Evolutionary conservation across 2,113 vertebrate species (phyloP).

Genomic region (Oxyruncus cristatus): DNA sequence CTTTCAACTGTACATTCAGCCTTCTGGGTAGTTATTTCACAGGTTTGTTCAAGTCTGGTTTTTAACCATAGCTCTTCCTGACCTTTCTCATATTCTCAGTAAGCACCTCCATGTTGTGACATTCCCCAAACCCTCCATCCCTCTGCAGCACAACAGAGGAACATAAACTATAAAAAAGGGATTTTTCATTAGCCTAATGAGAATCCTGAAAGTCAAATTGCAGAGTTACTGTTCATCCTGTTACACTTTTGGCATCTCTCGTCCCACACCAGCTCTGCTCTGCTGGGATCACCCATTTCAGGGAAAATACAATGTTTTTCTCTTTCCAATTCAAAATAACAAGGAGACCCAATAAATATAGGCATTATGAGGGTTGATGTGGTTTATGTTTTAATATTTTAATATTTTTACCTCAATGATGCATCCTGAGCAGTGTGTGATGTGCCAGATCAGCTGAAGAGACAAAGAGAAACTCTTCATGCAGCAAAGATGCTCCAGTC

Average conservation of each 20-base stretch:
- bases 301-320: background rate
- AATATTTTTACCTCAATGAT: background rate
- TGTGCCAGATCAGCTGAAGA: background rate
- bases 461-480: background rate
- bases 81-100: accelerated
- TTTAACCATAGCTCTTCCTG: background rate
- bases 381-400: background rate
- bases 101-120: accelerated
- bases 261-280: accelerated
- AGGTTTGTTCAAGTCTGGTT: background rate
- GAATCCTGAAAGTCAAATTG: background rate
- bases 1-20: background rate
- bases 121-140: background rate
- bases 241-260: background rate
- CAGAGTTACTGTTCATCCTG: background rate
- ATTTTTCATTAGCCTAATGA: background rate
- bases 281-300: background rate
- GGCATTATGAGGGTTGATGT: background rate
- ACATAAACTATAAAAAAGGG: background rate
- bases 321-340: background rate
- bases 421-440: background rate
- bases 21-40: background rate
- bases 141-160: background rate
- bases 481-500: background rate
- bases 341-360: background rate